Evolutionary conservation across 1,140 invertebrate genomes (phyloP).

Genomic region (Tyrophagus putrescentiae): DNA sequence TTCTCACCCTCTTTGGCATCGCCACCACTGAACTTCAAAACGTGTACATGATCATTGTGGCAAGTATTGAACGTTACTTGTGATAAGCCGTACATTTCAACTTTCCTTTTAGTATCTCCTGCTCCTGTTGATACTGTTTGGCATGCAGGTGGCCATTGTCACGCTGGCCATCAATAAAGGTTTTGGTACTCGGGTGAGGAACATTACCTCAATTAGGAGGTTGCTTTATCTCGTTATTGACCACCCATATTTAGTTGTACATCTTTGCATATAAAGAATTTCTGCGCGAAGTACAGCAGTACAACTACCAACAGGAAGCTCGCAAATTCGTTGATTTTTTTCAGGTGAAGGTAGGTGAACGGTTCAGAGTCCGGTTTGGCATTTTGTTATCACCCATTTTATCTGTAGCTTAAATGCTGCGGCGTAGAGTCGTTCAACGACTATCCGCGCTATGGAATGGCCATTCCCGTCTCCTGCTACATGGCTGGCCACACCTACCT

Average conservation of each 20-base stretch:
- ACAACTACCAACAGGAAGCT: constrained; percentile 14
- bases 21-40: not conserved
- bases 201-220: not conserved
- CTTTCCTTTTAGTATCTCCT: not conserved
- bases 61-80: not conserved
- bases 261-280: constrained; percentile 23
- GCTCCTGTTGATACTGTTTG: constrained; percentile 9
- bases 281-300: constrained; percentile 20
- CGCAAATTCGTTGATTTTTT: constrained; percentile 23
- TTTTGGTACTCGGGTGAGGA: not conserved
- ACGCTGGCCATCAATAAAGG: constrained; percentile 1
- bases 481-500: constrained; percentile 19
- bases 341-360: constrained; percentile 23
- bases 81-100: not conserved
- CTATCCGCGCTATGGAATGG: constrained; percentile 23
- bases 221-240: not conserved
- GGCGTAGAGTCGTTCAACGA: constrained; percentile 24
- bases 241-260: constrained; percentile 18
- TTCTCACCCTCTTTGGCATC: constrained; percentile 19
- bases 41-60: constrained; percentile 8
- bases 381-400: not conserved
- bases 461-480: constrained; percentile 22
- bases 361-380: not conserved
- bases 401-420: constrained; percentile 19
- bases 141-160: not conserved